Evolutionary conservation across 2,113 vertebrate genomes (phyloP).

Genomic region (Nesospiza acunhae): DNA sequence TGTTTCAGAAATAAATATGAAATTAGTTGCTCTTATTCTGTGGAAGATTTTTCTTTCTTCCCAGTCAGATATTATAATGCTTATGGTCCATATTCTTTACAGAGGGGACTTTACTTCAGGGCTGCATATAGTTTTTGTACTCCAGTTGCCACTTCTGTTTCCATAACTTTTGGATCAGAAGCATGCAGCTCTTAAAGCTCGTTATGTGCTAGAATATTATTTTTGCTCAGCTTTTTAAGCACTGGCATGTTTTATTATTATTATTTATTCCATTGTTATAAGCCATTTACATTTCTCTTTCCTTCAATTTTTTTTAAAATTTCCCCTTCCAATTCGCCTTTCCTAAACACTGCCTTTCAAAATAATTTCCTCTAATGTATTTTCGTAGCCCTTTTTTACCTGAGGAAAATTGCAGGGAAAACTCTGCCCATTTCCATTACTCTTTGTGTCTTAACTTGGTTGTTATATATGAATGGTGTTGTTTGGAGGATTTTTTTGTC

Average conservation of each 20-base stretch:
- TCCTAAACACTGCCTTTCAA: neutral
- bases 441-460: neutral
- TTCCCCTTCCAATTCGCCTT: neutral
- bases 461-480: neutral
- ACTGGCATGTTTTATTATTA: neutral
- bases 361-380: neutral
- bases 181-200: neutral
- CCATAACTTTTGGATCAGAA: neutral
- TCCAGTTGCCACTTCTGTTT: constrained; percentile 3
- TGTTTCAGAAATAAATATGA: constrained; percentile 36
- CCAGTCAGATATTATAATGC: neutral
- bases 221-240: neutral
- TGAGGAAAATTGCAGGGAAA: neutral
- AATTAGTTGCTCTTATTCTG: neutral
- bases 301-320: neutral
- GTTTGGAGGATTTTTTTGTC: neutral
- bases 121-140: constrained; percentile 46
- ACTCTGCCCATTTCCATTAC: neutral
- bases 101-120: neutral
- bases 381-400: neutral
- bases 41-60: neutral
- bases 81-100: neutral
- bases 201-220: neutral
- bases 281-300: neutral
- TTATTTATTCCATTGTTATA: neutral